phyloP scores from a whole-genome alignment of 2,797 vertebrate species.

The Halcyon smyrnensis region DNA sequence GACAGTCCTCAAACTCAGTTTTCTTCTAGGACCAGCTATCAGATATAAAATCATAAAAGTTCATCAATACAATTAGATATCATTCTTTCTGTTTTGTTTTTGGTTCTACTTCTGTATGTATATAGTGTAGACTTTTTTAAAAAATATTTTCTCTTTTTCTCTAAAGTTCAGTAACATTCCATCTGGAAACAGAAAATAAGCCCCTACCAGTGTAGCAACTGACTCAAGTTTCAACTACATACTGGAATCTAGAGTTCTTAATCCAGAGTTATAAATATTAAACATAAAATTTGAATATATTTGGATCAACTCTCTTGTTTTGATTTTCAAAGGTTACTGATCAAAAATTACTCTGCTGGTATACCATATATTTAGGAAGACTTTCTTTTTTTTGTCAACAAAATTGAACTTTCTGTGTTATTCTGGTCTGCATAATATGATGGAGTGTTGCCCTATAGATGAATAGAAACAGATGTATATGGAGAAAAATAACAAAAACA shows the following conservation, averaged over 20 bases:
- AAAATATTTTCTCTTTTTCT: not conserved
- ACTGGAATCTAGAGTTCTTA: not conserved
- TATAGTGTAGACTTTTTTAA: not conserved
- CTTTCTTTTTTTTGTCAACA: slow-evolving; percentile 42
- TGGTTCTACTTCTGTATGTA: not conserved
- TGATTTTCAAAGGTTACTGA: slow-evolving; percentile 49
- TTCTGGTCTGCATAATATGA: slow-evolving; percentile 76
- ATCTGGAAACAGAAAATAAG: not conserved
- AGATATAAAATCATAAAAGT: not conserved
- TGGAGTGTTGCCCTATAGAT: slow-evolving; percentile 73
- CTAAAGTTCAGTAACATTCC: not conserved
- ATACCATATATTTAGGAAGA: slow-evolving; percentile 49
- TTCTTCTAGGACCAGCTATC: not conserved
- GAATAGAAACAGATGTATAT: slow-evolving; percentile 77
- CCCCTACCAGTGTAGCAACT: not conserved
- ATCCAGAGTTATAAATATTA: slow-evolving; percentile 11
- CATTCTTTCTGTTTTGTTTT: not conserved
- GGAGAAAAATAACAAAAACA: slow-evolving; percentile 75
- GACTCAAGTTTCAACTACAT: not conserved
- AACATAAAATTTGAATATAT: slow-evolving; percentile 10
- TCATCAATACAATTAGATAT: not conserved
- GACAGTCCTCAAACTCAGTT: not conserved
- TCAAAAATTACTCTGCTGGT: slow-evolving; percentile 45
- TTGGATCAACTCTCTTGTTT: slow-evolving; percentile 33
- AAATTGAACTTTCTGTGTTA: slow-evolving; percentile 63